Percentiles rank a stretch among this genome's conserved stretches.
These are phyloP conservation scores for Varecia variegata DNA, from an alignment of 2,797 vertebrate species.

Conservation along the genomic window DNA sequence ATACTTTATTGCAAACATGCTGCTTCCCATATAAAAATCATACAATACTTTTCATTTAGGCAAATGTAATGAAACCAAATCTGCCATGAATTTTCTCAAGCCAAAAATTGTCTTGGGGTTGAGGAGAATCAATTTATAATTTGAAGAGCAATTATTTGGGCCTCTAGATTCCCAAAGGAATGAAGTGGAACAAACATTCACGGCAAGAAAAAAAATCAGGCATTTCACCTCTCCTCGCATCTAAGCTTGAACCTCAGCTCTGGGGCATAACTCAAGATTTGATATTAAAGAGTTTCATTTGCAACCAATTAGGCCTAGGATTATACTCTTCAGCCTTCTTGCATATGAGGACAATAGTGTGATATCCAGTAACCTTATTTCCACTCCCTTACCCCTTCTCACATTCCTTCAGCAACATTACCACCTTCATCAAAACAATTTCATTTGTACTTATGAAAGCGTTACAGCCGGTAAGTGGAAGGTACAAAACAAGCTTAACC, in stretches of 20 bases:
- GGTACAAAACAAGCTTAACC: slow-evolving; percentile 80
- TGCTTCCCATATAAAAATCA: neutral
- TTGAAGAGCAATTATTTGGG: slow-evolving; percentile 69
- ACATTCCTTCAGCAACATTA: slow-evolving; percentile 72
- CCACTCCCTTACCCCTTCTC: slow-evolving; percentile 46
- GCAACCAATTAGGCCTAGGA: slow-evolving; percentile 81
- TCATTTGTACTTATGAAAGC: slow-evolving; percentile 83
- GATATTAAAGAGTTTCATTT: slow-evolving; percentile 85
- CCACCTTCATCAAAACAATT: slow-evolving; percentile 83
- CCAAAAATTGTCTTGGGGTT: slow-evolving; percentile 21
- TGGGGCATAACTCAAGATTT: slow-evolving; percentile 80
- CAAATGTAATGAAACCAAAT: slow-evolving; percentile 48
- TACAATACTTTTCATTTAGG: neutral
- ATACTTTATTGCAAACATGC: neutral
- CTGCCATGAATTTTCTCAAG: slow-evolving; percentile 8
- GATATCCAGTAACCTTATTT: slow-evolving; percentile 77
- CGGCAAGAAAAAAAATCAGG: slow-evolving; percentile 21
- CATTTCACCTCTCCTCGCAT: slow-evolving; percentile 73
- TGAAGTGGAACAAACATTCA: slow-evolving; percentile 55
- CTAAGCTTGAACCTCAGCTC: slow-evolving; percentile 79
- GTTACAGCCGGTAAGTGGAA: slow-evolving; percentile 79
- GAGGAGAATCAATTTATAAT: slow-evolving; percentile 54
- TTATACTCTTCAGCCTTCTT: slow-evolving; percentile 74
- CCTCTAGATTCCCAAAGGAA: slow-evolving; percentile 58
- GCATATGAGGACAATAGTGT: slow-evolving; percentile 63